A percentile compares a stretch with the other conserved stretches of the same genome.
phyloP scores from a whole-genome alignment of 2,888 invertebrate genomes.

The Rugalucina vietnamica region DNA sequence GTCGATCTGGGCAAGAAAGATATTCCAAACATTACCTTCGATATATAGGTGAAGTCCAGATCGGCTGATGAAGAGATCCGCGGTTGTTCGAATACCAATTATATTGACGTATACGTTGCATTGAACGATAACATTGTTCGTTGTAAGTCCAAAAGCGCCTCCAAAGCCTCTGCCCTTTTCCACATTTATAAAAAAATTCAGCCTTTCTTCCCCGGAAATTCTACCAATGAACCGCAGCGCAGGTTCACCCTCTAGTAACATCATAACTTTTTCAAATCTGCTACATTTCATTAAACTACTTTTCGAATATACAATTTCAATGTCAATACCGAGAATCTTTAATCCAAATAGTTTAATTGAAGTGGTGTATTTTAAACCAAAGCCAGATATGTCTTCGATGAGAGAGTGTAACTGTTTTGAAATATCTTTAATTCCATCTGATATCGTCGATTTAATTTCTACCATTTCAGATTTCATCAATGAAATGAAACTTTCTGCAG shows the following conservation, averaged over 20 bases:
- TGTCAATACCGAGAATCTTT: conserved; percentile 24
- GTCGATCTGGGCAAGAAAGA: conserved; percentile 43
- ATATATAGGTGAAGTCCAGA: conserved; percentile 39
- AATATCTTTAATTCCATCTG: not conserved
- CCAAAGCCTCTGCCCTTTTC: conserved; percentile 24
- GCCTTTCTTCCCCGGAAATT: not conserved
- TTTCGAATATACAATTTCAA: conserved; percentile 53
- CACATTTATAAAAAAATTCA: conserved; percentile 24
- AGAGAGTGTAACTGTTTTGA: conserved; percentile 1
- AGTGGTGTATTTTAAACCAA: conserved; percentile 41
- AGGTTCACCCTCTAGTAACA: conserved; percentile 40
- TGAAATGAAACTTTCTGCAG: conserved; percentile 10
- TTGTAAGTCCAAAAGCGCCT: conserved; percentile 14
- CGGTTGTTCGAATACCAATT: conserved; percentile 37
- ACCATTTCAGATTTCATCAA: conserved; percentile 4
- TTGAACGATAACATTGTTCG: conserved; percentile 29
- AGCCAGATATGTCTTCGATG: conserved; percentile 16
- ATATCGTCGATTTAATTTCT: conserved; percentile 11
- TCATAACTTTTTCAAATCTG: conserved; percentile 33
- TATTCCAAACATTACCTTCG: conserved; percentile 53
- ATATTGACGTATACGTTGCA: conserved; percentile 29
- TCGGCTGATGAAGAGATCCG: conserved; percentile 48
- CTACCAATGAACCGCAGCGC: conserved; percentile 36
- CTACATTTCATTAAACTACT: conserved; percentile 36
- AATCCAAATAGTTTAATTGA: not conserved